Conservation (phyloP, 2,113 vertebrate genomes). For the Helogale parvula region DNA sequence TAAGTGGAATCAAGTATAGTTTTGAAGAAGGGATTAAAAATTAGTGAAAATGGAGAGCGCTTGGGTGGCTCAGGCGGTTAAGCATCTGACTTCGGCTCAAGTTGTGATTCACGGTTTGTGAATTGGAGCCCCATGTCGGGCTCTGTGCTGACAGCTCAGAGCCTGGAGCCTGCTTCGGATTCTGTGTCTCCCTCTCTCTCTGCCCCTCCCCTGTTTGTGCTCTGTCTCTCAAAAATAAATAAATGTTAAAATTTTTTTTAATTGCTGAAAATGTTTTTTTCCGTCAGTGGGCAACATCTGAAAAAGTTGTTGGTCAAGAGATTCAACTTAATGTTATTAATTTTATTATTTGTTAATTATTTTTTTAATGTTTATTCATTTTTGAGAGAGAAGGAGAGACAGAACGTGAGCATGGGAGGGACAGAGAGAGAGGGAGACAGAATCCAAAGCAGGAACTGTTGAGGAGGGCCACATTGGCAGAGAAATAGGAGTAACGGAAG, state of each 20-base stretch:
- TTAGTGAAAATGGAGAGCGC: neutral
- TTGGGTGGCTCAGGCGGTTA: no score
- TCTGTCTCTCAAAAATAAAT: no score
- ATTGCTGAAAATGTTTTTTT: neutral
- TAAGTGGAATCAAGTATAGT: neutral
- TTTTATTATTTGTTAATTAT: neutral
- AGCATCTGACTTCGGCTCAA: no score
- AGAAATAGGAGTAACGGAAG: neutral
- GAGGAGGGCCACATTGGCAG: neutral
- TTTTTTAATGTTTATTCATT: neutral
- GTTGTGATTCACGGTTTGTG: no score
- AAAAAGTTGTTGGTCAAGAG: neutral
- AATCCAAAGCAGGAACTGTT: neutral
- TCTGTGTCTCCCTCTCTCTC: no score
- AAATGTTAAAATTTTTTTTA: neutral
- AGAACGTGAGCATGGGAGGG: neutral
- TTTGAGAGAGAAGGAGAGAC: neutral
- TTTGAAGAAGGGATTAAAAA: neutral
- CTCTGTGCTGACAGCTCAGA: no score
- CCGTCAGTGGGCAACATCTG: neutral
- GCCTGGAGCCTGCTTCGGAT: no score
- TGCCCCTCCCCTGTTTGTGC: no score
- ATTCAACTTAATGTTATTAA: neutral
- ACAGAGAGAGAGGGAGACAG: neutral
- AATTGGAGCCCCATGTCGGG: no score